A percentile compares a stretch with the other conserved stretches of the same genome.
phyloP scores from a whole-genome alignment of 2,113 vertebrate species.

The Dasyurus viverrinus region DNA sequence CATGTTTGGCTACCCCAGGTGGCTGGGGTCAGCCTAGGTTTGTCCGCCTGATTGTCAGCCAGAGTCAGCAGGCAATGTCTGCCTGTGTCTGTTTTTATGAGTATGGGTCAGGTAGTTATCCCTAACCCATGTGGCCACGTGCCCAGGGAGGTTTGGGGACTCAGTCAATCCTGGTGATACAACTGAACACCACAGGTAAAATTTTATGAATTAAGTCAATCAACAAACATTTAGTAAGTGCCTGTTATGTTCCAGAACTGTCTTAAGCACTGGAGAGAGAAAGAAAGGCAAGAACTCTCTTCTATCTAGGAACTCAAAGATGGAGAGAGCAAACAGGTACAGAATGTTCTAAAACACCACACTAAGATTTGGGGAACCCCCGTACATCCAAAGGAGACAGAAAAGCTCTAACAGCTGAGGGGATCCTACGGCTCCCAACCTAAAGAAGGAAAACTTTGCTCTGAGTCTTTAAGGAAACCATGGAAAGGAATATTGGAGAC shows the following conservation, averaged over 20 bases:
- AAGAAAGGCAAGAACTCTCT: not conserved
- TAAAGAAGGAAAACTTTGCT: not conserved
- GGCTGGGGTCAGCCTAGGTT: not conserved
- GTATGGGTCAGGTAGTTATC: not conserved
- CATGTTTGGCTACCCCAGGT: not conserved
- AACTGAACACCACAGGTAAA: not conserved
- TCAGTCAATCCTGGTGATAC: not conserved
- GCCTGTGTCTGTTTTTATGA: not conserved
- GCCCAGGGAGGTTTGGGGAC: not conserved
- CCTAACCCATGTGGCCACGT: not conserved
- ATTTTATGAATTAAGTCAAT: not conserved
- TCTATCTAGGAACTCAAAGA: not conserved
- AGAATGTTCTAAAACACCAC: not conserved
- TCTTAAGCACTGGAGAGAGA: too few relatives aligned
- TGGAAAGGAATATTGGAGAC: not conserved
- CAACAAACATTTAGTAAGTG: not conserved
- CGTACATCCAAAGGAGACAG: too few relatives aligned
- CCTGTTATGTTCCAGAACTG: not conserved
- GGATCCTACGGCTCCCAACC: not conserved
- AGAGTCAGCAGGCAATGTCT: not conserved
- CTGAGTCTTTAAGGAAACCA: not conserved
- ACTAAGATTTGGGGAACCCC: not conserved
- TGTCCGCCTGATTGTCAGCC: not conserved
- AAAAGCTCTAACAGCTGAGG: not conserved
- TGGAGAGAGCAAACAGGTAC: not conserved